phyloP scores from a whole-genome alignment of 2,797 vertebrate genomes.

The Neopelma chrysocephalum region DNA sequence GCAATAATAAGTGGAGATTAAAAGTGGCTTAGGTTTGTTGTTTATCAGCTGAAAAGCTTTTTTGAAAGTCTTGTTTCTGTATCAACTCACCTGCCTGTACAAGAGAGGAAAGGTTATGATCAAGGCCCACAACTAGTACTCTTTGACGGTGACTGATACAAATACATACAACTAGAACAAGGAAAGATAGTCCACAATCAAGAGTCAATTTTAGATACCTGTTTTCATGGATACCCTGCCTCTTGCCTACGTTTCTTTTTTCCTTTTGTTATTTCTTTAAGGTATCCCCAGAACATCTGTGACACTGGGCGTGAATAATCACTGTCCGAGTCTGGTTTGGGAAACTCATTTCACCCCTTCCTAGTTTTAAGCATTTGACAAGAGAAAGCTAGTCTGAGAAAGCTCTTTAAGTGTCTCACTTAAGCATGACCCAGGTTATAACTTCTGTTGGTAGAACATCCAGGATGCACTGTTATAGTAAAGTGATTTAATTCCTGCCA shows the following conservation, averaged over 20 bases:
- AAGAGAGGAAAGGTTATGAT: not conserved
- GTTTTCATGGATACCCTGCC: not conserved
- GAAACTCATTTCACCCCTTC: not conserved
- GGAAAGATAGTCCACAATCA: not conserved
- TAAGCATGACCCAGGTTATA: not conserved
- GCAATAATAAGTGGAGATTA: not conserved
- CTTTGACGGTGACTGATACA: not conserved
- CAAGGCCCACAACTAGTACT: not conserved
- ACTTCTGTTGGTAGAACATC: not conserved
- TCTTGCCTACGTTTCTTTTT: not conserved
- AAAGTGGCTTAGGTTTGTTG: not conserved
- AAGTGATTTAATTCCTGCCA: not conserved
- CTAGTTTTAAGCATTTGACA: not conserved
- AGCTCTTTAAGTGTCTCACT: not conserved
- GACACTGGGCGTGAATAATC: not conserved
- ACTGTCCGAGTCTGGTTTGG: not conserved
- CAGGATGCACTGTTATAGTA: not conserved
- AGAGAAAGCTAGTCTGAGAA: not conserved
- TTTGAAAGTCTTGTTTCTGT: not conserved
- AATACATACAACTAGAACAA: not conserved
- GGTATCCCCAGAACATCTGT: not conserved
- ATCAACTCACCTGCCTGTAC: not conserved
- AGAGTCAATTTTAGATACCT: not conserved
- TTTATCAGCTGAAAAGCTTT: not conserved
- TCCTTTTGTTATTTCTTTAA: not conserved